Conservation (phyloP, 2,888 invertebrate species). For the Eulithis testata region DNA sequence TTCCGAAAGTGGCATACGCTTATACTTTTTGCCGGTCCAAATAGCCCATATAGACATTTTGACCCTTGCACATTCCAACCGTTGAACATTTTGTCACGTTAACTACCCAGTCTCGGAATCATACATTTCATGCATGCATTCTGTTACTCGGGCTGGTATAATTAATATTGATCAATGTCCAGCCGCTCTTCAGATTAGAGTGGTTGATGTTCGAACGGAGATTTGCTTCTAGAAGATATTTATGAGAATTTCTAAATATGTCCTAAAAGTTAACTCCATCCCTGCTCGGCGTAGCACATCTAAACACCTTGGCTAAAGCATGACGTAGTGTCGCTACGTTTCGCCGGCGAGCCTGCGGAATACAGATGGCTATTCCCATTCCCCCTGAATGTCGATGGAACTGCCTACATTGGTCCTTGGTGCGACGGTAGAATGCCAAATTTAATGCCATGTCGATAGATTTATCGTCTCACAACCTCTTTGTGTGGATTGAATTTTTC, state of each 20-base stretch:
- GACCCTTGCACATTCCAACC: no score
- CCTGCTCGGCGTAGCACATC: constrained; percentile 57
- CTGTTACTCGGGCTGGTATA: no score
- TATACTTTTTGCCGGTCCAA: no score
- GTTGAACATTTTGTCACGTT: no score
- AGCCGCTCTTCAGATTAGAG: no score
- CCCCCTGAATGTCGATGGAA: constrained; percentile 56
- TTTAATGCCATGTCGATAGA: constrained; percentile 54
- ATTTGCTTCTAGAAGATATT: no score
- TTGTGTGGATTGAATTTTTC: constrained; percentile 45
- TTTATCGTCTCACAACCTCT: constrained; percentile 55
- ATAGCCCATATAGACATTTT: no score
- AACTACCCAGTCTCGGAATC: no score
- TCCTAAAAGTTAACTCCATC: constrained; percentile 48
- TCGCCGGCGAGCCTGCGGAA: constrained; percentile 60
- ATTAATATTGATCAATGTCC: no score
- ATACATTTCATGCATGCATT: no score
- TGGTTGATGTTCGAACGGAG: no score
- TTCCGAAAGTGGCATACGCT: background rate
- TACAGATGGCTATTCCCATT: constrained; percentile 57
- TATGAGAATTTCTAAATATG: no score
- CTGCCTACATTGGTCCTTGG: constrained; percentile 60
- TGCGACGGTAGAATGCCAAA: constrained; percentile 35
- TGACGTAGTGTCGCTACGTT: constrained; percentile 78
- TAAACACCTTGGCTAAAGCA: constrained; percentile 68